phyloP scores from a whole-genome alignment of 2,888 invertebrate genomes.

The Sarcophaga caerulescens region DNA sequence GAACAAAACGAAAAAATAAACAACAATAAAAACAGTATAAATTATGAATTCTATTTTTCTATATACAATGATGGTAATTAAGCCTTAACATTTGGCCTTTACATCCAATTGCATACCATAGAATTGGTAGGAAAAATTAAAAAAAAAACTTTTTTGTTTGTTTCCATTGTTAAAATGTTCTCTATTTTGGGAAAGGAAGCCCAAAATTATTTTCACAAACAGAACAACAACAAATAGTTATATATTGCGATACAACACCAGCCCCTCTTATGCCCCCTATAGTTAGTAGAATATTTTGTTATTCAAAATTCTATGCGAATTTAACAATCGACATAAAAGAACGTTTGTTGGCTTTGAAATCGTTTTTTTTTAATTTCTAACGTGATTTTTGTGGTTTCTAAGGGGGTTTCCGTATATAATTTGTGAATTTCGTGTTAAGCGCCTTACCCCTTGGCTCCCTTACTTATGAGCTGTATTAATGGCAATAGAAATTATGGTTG shows the following conservation, averaged over 20 bases:
- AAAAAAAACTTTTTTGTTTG: not conserved
- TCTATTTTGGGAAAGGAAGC: not conserved
- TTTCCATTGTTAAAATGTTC: not conserved
- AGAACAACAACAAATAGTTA: not conserved
- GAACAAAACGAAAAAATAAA: too few relatives aligned
- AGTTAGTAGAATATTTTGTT: not conserved
- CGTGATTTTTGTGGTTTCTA: constrained; percentile 33
- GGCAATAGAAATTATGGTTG: not conserved
- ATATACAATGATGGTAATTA: constrained; percentile 21
- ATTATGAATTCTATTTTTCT: not conserved
- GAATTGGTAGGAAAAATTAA: not conserved
- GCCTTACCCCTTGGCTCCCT: not conserved
- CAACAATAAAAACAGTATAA: not conserved
- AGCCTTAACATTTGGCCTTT: constrained; percentile 51
- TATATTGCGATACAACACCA: not conserved
- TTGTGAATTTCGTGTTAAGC: constrained; percentile 30
- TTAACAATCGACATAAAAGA: not conserved
- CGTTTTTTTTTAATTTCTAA: constrained; percentile 35
- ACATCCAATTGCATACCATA: not conserved
- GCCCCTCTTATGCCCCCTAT: not conserved
- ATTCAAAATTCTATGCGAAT: not conserved
- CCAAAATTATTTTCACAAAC: not conserved
- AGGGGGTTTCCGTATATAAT: constrained; percentile 42
- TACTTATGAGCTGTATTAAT: not conserved
- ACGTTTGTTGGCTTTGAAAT: not conserved